These are phyloP conservation scores for Oncopodura yosiiana DNA, from an alignment of 1,140 invertebrate genomes.

Conservation along the genomic window DNA sequence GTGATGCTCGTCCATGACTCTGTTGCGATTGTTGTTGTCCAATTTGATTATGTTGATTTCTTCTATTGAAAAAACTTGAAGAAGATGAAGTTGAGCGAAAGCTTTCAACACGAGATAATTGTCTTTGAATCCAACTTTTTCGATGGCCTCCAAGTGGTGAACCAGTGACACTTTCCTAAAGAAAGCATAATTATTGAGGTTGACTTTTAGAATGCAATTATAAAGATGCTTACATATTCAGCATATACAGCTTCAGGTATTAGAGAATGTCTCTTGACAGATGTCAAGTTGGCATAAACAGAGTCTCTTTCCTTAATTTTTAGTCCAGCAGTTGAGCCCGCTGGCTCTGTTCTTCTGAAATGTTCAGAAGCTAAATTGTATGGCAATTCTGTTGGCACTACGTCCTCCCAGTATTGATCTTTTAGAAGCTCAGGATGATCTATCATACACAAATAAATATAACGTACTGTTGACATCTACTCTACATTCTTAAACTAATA, in stretches of 20 bases:
- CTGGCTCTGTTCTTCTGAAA: conserved; percentile 65
- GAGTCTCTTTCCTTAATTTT: conserved; percentile 72
- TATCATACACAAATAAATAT: too few species aligned
- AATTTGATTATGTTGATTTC: conserved; percentile 53
- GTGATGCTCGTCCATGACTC: conserved; percentile 41
- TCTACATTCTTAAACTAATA: too few species aligned
- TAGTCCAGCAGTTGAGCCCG: conserved; percentile 71
- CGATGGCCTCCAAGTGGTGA: conserved; percentile 65
- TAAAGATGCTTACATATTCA: conserved; percentile 51
- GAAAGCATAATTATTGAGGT: conserved; percentile 13
- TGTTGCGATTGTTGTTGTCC: conserved; percentile 54
- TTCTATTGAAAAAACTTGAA: conserved; percentile 60
- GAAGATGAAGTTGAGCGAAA: conserved; percentile 69
- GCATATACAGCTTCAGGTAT: conserved; percentile 67
- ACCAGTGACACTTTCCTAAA: conserved; percentile 67
- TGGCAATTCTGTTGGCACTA: conserved; percentile 74
- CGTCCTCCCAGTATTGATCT: conserved; percentile 83
- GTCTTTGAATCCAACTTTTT: conserved; percentile 77
- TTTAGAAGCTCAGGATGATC: conserved; percentile 77
- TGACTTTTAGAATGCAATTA: background rate
- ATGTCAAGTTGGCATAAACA: conserved; percentile 59
- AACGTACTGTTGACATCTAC: too few species aligned
- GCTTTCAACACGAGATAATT: conserved; percentile 70
- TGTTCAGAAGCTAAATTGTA: conserved; percentile 76
- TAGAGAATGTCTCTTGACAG: conserved; percentile 45